phyloP scores from a whole-genome alignment of 1,140 invertebrate species.

The Anagrus nilaparvatae region DNA sequence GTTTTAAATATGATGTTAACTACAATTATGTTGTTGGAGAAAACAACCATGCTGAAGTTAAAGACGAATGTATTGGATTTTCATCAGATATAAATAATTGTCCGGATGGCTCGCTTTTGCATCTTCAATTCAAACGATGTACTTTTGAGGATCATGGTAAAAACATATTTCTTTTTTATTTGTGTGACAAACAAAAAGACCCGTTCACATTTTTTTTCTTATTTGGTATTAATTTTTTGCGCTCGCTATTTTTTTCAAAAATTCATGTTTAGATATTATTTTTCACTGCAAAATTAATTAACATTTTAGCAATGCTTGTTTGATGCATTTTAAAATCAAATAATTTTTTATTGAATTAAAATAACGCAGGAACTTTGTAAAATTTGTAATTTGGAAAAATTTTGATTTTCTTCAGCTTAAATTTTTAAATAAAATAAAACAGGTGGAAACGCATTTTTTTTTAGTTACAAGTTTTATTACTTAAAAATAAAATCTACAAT shows the following conservation, averaged over 20 bases:
- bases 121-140: conserved; percentile 48
- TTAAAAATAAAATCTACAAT: too few relatives aligned
- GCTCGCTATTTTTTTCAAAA: conserved; percentile 8
- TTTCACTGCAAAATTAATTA: neutral
- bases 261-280: conserved; percentile 1
- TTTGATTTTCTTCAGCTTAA: too few relatives aligned
- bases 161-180: conserved; percentile 10
- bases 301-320: too few relatives aligned
- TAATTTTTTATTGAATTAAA: too few relatives aligned
- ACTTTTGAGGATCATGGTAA: conserved; percentile 46
- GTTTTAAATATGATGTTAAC: conserved; percentile 47
- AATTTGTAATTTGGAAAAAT: too few relatives aligned
- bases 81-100: conserved; percentile 54
- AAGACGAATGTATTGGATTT: conserved; percentile 44
- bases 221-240: conserved; percentile 8
- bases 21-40: conserved; percentile 8
- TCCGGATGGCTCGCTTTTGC: conserved; percentile 51
- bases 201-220: conserved; percentile 9
- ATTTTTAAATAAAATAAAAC: too few relatives aligned
- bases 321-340: too few relatives aligned
- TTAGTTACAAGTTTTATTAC: too few relatives aligned
- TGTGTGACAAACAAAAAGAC: conserved; percentile 10
- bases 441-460: too few relatives aligned
- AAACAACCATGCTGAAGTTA: conserved; percentile 42
- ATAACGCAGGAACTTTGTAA: too few relatives aligned